Percentiles rank a stretch among this genome's conserved stretches.
phyloP scores from a whole-genome alignment of 2,113 vertebrate species.

The Eurystomus gularis region DNA sequence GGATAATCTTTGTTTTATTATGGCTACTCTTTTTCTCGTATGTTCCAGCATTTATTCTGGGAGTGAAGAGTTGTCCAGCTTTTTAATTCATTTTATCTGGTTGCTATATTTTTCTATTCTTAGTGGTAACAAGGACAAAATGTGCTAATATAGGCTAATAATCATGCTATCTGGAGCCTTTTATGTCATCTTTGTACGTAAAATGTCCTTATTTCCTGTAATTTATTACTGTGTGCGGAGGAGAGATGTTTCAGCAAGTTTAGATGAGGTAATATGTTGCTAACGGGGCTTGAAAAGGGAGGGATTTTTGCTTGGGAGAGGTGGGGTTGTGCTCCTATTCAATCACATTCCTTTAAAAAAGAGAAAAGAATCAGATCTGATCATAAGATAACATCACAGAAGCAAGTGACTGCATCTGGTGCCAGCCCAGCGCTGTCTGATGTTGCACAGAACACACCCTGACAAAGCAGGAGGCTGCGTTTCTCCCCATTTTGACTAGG shows the following conservation, averaged over 20 bases:
- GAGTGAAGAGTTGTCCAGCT: not conserved
- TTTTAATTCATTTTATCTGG: not conserved
- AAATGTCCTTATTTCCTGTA: not conserved
- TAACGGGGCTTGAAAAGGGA: not conserved
- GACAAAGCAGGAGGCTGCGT: not conserved
- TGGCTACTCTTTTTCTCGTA: not conserved
- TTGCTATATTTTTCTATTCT: not conserved
- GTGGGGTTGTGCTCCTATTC: not conserved
- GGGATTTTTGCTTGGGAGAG: not conserved
- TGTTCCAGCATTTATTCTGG: not conserved
- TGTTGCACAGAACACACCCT: not conserved
- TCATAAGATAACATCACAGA: not conserved
- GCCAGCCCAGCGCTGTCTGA: not conserved
- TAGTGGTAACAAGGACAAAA: constrained; percentile 17
- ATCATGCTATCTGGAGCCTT: constrained; percentile 26
- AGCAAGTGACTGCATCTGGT: not conserved
- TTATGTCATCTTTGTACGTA: constrained; percentile 34
- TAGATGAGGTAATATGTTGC: not conserved
- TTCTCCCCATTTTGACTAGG: not conserved
- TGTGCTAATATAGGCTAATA: constrained; percentile 19
- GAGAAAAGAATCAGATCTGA: not conserved
- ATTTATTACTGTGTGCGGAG: not conserved
- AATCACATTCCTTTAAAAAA: not conserved
- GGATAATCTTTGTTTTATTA: not conserved
- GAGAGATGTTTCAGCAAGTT: constrained; percentile 18